These are phyloP conservation scores for Nycticryphes semicollaris DNA, from an alignment of 2,113 vertebrate genomes.

Conservation along the genomic window DNA sequence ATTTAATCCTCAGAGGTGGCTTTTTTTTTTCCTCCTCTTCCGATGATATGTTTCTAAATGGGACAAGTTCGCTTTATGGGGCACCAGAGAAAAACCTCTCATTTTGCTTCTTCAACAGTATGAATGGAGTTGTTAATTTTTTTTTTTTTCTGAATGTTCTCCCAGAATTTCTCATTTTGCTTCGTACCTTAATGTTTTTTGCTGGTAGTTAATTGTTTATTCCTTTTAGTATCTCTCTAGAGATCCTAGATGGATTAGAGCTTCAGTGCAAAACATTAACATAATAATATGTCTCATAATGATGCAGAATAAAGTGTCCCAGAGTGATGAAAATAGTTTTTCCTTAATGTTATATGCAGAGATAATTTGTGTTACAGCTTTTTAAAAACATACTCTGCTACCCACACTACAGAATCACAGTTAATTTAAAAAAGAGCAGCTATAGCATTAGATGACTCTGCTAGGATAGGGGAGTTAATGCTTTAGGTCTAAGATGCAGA, in stretches of 20 bases:
- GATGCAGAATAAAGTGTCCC: background rate
- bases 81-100: background rate
- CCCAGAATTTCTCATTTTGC: background rate
- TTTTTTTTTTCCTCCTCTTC: background rate
- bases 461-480: background rate
- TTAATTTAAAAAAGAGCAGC: background rate
- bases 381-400: background rate
- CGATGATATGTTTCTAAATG: background rate
- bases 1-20: background rate
- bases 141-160: background rate
- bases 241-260: background rate
- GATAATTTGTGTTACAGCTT: background rate
- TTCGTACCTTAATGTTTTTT: background rate
- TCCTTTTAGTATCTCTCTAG: background rate
- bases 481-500: background rate
- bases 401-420: background rate
- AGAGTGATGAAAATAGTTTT: background rate
- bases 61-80: background rate
- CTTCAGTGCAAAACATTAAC: conserved; percentile 2
- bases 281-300: conserved; percentile 14
- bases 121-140: background rate
- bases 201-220: conserved; percentile 3
- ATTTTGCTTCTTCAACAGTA: background rate
- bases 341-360: background rate
- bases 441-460: background rate